Base-by-base conservation (phyloP, 2,797 vertebrate species). In the Catharus ustulatus region DNA sequence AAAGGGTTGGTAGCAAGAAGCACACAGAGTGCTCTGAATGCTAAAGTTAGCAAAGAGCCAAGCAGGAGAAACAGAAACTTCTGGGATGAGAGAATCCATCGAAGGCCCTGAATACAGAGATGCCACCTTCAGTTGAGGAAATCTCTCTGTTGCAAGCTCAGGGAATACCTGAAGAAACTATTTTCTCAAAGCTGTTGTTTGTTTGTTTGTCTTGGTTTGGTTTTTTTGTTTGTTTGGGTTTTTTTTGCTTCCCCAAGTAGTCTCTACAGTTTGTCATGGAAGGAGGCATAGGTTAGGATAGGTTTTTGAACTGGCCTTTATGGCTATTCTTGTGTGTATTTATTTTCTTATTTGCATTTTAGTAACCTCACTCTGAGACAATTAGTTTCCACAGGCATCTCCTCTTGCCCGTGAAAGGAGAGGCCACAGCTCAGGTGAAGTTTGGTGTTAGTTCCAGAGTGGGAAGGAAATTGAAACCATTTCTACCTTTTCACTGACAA, bases 231-330 rank as follows among this genome's bases (percentile, higher is more conserved):
- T n/a, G n/a, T n/a, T n/a, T n/a, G n/a, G n/a, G n/a, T n/a, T 24
- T 22, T 22, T 29, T 42, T 24, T 32, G 13, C 9, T 91, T 63
- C 24, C 27, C 30, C 15, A 36, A 10, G 10, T 83, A 43, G 24
- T 73, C 9, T 51, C 55, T 61, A 5, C 3, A 10, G 6, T 19
- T 74, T 77, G 18, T 6, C 10, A 4, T 0, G 2, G 66, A 30
- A 77, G 21, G 34, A 14, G 63, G 38, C 19, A 52, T 32, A 29
- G n/a, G n/a, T n/a, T n/a, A n/a, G 23, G 20, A 11, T 9, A 9
- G 29, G 9, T 5, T 84, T 73, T 80, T 67, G 19, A 49, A 52
- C 22, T 84, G 40, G 36, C 1, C 2, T 7, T 13, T 12, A 3
- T 62, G 22, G 13, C 6, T 84, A 4, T 21, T 42, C 18, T 36